Percentiles rank a stretch among this genome's conserved stretches.
These are phyloP conservation scores for Aspidiotus destructor DNA, from an alignment of 2,888 invertebrate species.

Conservation along the genomic window DNA sequence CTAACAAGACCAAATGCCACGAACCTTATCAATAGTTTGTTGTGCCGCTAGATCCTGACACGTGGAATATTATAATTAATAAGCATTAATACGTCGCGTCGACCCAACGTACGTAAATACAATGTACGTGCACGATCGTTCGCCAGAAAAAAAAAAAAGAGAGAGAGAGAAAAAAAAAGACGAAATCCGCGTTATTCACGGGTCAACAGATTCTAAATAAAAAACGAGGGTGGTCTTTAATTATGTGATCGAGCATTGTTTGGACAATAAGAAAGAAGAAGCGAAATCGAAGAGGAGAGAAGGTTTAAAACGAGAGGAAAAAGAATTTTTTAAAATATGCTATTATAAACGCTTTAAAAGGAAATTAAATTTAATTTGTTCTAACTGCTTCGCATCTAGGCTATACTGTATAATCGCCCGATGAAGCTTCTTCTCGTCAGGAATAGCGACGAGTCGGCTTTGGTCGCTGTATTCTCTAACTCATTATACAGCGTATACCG, in stretches of 20 bases:
- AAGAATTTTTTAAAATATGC: not conserved
- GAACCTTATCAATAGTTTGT: conserved; percentile 21
- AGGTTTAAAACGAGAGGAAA: not conserved
- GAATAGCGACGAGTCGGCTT: too few species aligned
- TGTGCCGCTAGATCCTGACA: conserved; percentile 10
- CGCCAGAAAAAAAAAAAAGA: conserved; percentile 7
- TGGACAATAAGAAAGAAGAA: not conserved
- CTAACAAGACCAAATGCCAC: not conserved
- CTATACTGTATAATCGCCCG: too few species aligned
- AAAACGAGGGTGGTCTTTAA: conserved; percentile 31
- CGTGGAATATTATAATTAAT: conserved; percentile 30
- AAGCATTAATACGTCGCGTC: conserved; percentile 10
- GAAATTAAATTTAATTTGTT: conserved; percentile 26
- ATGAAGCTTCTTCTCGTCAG: too few species aligned
- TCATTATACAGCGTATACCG: too few species aligned
- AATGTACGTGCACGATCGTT: conserved; percentile 19
- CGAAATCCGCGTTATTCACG: conserved; percentile 28
- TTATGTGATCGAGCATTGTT: conserved; percentile 17
- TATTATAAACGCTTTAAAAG: conserved; percentile 25
- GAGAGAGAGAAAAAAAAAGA: not conserved
- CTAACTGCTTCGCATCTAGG: conserved; percentile 11
- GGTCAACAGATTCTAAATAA: conserved; percentile 13
- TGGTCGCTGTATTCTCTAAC: too few species aligned
- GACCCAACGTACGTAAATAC: not conserved
- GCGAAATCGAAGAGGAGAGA: not conserved